Evolutionary conservation across 2,888 invertebrate species (phyloP), one percentile per base, ranked within the genome.

Genomic region (Andrena dorsata): DNA sequence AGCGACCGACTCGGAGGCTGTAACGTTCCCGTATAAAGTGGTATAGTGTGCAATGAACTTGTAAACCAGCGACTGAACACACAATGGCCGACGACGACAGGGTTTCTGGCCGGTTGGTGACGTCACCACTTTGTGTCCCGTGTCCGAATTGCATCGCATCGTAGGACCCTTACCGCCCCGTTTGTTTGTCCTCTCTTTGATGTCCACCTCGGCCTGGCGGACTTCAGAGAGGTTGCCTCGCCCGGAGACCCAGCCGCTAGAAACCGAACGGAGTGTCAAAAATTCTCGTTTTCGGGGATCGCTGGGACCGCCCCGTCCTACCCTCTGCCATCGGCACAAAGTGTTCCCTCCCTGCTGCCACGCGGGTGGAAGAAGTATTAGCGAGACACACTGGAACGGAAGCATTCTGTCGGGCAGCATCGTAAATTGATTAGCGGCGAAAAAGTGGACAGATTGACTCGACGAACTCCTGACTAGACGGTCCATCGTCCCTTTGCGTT

Each of bases 101-200:
- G 85, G 90, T 86, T 89, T 90, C 90, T 85, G 88, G 89, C 84
- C 87, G 89, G 83, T 88, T 90, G 88, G 90, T 91, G 90, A 91
- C 90, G 92, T 91, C 91, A 92, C 91, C 89, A 90, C 92, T 92
- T 92, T 92, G 92, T 92, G 91, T 90, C 89, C 88, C 90, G 87
- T 92, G 92, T 92, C 92, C 92, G 91, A 93, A 92, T 93, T 92
- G 92, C 92, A 91, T 90, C 90, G 91, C 90, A 90, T 91, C 90
- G 88, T 86, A 88, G 84, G 88, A 89, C 87, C 89, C 90, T 88
- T 89, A 89, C 89, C 76, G 70, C 83, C 75, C 77, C 88, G 92
- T 92, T 90, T 92, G 92, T 92, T 92, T 92, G 91, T 87, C 89
- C 90, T 91, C 91, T 92, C 93, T 93, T 93, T 93, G 93, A 93